A percentile compares a stretch with the other conserved stretches of the same genome.
Evolutionary conservation across 2,888 invertebrate genomes (phyloP).

Genomic region (Carabus problematicus): DNA sequence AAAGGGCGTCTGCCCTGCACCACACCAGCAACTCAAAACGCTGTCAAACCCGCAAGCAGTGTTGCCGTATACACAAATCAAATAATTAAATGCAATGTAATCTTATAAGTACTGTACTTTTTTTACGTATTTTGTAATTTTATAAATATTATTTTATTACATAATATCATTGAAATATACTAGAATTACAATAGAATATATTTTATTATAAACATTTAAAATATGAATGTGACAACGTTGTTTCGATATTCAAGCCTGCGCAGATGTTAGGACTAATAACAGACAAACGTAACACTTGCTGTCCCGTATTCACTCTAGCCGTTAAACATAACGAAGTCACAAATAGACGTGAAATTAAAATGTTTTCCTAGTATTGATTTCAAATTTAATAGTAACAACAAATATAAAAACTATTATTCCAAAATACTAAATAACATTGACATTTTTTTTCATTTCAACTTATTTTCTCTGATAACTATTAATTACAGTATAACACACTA

Average conservation of each 20-base stretch:
- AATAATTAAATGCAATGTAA: not conserved
- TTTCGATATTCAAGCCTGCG: conserved; percentile 20
- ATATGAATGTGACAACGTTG: conserved; percentile 29
- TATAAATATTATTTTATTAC: too few relatives aligned
- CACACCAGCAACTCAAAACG: conserved; percentile 39
- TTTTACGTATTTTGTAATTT: too few relatives aligned
- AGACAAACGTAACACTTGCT: conserved; percentile 23
- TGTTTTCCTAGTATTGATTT: conserved; percentile 37
- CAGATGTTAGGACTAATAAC: not conserved
- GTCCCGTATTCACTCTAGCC: conserved; percentile 18
- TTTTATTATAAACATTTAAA: not conserved
- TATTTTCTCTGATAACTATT: not conserved
- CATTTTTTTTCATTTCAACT: not conserved
- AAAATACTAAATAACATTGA: not conserved
- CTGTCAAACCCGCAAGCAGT: conserved; percentile 41
- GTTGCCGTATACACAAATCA: conserved; percentile 16
- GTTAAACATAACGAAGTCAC: conserved; percentile 4
- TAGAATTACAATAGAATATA: not conserved
- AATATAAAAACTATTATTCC: conserved; percentile 16
- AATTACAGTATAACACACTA: not conserved
- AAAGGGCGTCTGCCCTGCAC: conserved; percentile 42
- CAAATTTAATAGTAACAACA: conserved; percentile 30
- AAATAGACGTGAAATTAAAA: conserved; percentile 19
- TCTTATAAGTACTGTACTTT: too few relatives aligned
- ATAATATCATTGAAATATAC: not conserved